Evolutionary conservation across 2,888 invertebrate species (phyloP).

Genomic region (Cremastinae sp.): DNA sequence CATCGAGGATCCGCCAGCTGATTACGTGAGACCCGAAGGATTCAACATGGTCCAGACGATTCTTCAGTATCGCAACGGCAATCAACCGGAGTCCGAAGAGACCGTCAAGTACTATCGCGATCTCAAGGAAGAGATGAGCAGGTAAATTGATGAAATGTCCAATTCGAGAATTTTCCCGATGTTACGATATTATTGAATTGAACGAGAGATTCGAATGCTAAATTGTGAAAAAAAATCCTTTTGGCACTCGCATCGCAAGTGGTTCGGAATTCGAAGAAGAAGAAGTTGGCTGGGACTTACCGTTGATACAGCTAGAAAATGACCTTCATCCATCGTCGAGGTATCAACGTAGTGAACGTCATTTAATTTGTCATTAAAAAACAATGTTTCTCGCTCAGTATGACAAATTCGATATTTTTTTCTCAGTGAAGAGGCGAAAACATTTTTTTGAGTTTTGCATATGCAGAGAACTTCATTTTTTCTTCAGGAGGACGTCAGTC

Average conservation of each 20-base stretch:
- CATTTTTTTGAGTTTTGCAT: too few species aligned
- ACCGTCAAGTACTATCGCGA: constrained; percentile 77
- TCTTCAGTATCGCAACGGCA: constrained; percentile 75
- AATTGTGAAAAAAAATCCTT: constrained; percentile 73
- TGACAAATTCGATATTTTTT: too few species aligned
- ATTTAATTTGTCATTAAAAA: too few species aligned
- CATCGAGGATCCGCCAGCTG: constrained; percentile 82
- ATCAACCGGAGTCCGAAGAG: constrained; percentile 74
- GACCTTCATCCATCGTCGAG: constrained; percentile 78
- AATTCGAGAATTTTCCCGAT: not conserved
- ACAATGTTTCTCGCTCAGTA: too few species aligned
- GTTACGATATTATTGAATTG: constrained; percentile 20
- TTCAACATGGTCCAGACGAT: constrained; percentile 84
- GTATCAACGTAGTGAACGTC: constrained; percentile 68
- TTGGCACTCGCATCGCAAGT: constrained; percentile 79
- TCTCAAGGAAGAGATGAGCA: constrained; percentile 80
- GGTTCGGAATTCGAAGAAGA: constrained; percentile 81
- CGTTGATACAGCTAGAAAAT: constrained; percentile 80
- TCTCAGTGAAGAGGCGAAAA: too few species aligned
- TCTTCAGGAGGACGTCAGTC: too few species aligned
- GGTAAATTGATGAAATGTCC: constrained; percentile 76
- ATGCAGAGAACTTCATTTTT: too few species aligned
- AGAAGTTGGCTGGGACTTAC: constrained; percentile 84
- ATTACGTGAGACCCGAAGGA: constrained; percentile 84
- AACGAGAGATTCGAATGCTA: constrained; percentile 70